phyloP scores from a whole-genome alignment of 2,797 vertebrate genomes.

The Sebastiscus albofasciatus region DNA sequence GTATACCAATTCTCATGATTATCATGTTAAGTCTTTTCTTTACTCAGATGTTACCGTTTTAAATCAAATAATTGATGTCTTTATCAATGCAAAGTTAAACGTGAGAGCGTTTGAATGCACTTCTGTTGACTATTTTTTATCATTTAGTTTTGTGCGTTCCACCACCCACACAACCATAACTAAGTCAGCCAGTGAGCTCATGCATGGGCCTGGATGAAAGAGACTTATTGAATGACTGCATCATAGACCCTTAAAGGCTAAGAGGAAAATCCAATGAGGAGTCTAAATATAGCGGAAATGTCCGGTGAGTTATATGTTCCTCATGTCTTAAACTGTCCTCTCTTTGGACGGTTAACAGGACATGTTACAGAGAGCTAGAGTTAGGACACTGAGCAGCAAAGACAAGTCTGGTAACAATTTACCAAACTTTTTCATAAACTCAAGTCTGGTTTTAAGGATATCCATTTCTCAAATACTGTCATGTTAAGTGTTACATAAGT shows the following conservation, averaged over 20 bases:
- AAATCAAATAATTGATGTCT: background rate
- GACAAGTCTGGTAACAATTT: background rate
- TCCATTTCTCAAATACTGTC: background rate
- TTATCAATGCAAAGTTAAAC: background rate
- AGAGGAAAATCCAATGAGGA: conserved; percentile 41
- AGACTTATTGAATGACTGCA: conserved; percentile 31
- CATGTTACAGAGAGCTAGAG: background rate
- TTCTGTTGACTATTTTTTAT: background rate
- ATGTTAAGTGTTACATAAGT: background rate
- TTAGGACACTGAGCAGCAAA: background rate
- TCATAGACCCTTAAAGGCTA: conserved; percentile 29
- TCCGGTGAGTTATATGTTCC: background rate
- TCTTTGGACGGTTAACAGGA: background rate
- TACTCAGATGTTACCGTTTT: background rate
- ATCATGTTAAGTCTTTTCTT: background rate
- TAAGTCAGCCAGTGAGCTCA: conserved; percentile 4
- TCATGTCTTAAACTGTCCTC: background rate
- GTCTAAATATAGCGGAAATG: conserved; percentile 28
- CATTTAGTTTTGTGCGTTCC: background rate
- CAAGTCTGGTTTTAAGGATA: background rate
- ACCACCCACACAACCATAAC: background rate
- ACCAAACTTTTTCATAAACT: background rate
- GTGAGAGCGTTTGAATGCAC: background rate
- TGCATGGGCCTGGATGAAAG: conserved; percentile 8
- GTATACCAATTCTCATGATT: background rate